Conservation (phyloP, 2,888 invertebrate genomes). For the Rhabditoides inermis region DNA sequence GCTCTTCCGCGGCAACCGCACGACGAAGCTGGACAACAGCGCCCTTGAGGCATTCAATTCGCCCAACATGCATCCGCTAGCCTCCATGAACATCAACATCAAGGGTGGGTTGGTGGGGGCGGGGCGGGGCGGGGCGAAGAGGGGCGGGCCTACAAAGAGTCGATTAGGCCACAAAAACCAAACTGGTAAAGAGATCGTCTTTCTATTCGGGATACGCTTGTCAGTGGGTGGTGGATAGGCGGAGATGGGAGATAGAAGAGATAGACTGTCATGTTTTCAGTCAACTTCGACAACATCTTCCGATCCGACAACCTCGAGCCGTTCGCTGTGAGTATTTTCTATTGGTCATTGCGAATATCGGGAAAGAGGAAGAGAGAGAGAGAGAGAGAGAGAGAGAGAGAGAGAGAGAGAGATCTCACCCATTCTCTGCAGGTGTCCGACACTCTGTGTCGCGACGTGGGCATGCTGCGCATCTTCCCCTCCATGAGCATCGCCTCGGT, state of each 20-base stretch:
- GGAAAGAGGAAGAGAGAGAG: too few relatives aligned
- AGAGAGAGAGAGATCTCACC: too few relatives aligned
- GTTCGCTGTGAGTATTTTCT: conserved; percentile 64
- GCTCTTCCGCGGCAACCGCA: conserved; percentile 79
- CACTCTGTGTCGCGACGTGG: conserved; percentile 73
- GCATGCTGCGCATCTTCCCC: conserved; percentile 77
- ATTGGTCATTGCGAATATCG: too few relatives aligned
- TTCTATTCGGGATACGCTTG: too few relatives aligned
- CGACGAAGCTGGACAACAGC: conserved; percentile 65
- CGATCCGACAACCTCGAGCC: conserved; percentile 61
- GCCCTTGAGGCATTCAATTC: conserved; percentile 74
- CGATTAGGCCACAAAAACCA: too few relatives aligned
- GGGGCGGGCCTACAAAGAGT: too few relatives aligned
- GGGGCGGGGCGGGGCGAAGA: too few relatives aligned
- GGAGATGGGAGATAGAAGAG: too few relatives aligned
- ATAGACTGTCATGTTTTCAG: conserved; percentile 55
- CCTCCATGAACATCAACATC: conserved; percentile 72
- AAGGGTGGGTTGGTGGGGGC: conserved; percentile 62
- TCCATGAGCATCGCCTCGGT: conserved; percentile 74
- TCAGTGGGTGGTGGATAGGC: too few relatives aligned
- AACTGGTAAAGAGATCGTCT: too few relatives aligned
- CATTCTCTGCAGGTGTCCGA: conserved; percentile 61
- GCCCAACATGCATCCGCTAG: conserved; percentile 76
- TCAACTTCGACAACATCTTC: conserved; percentile 63
- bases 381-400: too few relatives aligned